Evolutionary conservation across 2,113 vertebrate genomes (phyloP).

Genomic region (Glaucidium brasilianum): DNA sequence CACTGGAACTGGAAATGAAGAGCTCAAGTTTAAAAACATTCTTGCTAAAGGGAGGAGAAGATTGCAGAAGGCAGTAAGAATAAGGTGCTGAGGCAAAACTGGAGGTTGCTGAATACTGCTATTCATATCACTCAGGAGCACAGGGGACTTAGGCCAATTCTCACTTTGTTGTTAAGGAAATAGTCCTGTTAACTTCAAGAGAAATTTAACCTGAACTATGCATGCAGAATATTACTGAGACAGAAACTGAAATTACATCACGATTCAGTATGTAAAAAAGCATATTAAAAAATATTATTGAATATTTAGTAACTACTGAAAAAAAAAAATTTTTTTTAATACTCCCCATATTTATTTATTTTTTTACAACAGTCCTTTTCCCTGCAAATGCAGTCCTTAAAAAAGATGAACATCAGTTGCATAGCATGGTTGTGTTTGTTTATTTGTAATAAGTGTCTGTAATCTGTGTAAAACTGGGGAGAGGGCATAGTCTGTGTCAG

Average conservation of each 20-base stretch:
- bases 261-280: background rate
- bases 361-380: background rate
- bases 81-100: background rate
- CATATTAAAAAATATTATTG: background rate
- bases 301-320: background rate
- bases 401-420: background rate
- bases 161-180: background rate
- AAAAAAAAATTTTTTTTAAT: background rate
- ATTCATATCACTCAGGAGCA: background rate
- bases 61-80: background rate
- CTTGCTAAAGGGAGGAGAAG: background rate
- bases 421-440: constrained; percentile 38
- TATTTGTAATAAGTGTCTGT: constrained; percentile 16
- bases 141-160: background rate
- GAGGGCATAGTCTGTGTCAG: constrained; percentile 19
- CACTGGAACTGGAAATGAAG: constrained; percentile 43
- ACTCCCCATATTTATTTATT: background rate
- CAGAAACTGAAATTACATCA: background rate
- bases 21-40: constrained; percentile 54
- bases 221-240: background rate
- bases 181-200: background rate
- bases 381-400: background rate
- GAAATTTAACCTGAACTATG: background rate
- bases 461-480: constrained; percentile 22
- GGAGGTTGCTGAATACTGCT: background rate